Conservation (phyloP, 1,140 invertebrate genomes). For the Pseudomyrmex cubaensis region DNA sequence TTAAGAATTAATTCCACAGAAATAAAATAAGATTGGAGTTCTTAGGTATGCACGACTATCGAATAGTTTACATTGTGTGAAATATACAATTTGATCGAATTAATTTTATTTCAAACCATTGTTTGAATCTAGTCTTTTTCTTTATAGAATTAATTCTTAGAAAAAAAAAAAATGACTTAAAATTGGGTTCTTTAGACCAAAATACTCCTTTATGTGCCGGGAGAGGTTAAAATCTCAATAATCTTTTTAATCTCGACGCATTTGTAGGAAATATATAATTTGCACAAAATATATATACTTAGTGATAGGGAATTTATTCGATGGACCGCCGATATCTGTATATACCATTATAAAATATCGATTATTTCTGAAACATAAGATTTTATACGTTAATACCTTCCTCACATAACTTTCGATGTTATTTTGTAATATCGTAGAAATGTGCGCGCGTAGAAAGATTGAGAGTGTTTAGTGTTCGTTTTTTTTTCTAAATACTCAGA, state of each 20-base stretch:
- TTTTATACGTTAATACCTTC: slow-evolving; percentile 50
- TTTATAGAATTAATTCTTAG: no score
- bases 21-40: background rate
- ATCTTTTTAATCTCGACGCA: background rate
- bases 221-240: background rate
- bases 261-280: slow-evolving; percentile 10
- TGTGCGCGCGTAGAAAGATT: background rate
- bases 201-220: no score
- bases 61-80: no score
- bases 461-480: background rate
- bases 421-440: slow-evolving; percentile 3
- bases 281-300: background rate
- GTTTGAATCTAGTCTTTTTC: no score
- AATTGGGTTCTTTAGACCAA: background rate
- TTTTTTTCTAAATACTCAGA: background rate
- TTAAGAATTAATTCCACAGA: background rate
- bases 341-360: slow-evolving; percentile 54
- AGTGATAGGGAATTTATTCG: background rate
- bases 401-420: slow-evolving; percentile 14
- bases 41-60: no score
- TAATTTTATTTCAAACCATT: no score
- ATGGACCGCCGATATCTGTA: slow-evolving; percentile 40
- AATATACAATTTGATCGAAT: no score
- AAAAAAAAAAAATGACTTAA: background rate
- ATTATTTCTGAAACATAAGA: slow-evolving; percentile 47